Base-by-base conservation (phyloP, 2,797 vertebrate species). In the Pantherophis vulpinus region DNA sequence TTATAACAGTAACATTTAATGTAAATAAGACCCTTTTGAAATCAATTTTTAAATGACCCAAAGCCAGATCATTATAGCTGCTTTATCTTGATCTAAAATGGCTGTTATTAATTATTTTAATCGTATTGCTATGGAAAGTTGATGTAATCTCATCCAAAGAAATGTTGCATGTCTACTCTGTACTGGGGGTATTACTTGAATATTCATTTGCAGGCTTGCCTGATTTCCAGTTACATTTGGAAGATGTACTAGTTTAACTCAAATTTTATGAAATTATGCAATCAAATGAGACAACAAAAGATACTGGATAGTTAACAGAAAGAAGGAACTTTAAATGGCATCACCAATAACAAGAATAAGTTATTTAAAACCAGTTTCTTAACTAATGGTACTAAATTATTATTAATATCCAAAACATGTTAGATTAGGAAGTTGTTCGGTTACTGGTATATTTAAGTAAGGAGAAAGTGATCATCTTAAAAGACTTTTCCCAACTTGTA, bases 81-180 rank as follows among this genome's bases (percentile, higher is more conserved):
- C 91, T 93, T 93, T 92, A 94, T 93, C 94, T 96, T 95, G 94
- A 94, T 95, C 94, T n/a, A 27, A 91, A 91, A 93, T 59, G 37
- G 20, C 18, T 63, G 74, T 16, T 83, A 47, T 13, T 29, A 51
- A 37, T 42, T 51, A n/a, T 55, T n/a, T 2, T 20, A 60, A 29
- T 47, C 11, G 37, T 83, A 83, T 58, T 32, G 25, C n/a, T 56
- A 32, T 90, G 42, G 32, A 56, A 37, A 70, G 29, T 61, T 58
- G 54, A n/a, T 87, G 54, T 70, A 87, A 58, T 88, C 13, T 51
- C 14, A 37, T 2, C 3, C 54, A 55, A 58, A 32, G 5, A 54
- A 88, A 87, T 70, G 37, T 56, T 86, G 25, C 9, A 54, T 47
- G 56, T 47, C 55, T 16, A 13, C 51, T 88, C 61, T 58, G 20